Conservation (phyloP, 2,797 vertebrate species). For the Taenioides sp. region DNA sequence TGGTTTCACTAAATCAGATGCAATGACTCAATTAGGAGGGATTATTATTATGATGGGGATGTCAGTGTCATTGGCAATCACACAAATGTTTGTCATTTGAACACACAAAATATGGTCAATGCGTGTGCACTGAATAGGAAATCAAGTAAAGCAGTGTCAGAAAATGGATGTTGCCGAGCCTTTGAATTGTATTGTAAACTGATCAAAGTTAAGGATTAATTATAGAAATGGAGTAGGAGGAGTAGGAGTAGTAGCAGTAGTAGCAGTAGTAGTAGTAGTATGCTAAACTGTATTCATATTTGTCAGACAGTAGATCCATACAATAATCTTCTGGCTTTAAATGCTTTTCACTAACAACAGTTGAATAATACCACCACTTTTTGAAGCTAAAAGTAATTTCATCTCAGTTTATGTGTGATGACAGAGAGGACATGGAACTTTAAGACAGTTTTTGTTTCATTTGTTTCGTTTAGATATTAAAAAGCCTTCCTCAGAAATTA, state of each 20-base stretch:
- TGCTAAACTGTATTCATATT: no score
- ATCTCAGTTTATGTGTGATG: background rate
- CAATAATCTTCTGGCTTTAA: no score
- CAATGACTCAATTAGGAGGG: constrained; percentile 5
- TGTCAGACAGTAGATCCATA: no score
- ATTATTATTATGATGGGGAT: constrained; percentile 12
- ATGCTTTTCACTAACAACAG: no score
- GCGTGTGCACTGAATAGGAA: background rate
- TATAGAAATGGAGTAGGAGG: no score
- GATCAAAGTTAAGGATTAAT: background rate
- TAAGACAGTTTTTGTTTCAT: no score
- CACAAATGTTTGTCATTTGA: background rate
- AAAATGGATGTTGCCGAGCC: background rate
- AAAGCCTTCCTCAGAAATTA: no score
- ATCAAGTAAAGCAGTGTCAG: background rate
- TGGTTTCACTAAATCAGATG: constrained; percentile 33
- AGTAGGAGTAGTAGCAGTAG: no score
- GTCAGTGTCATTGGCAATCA: constrained; percentile 4
- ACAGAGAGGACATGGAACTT: background rate
- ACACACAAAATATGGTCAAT: background rate
- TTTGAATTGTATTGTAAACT: background rate
- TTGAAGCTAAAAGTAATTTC: background rate
- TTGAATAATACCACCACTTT: background rate
- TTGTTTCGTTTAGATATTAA: no score
- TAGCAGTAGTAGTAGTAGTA: no score